Conservation (phyloP, 2,888 invertebrate genomes). For the Folsomia manolachei region DNA sequence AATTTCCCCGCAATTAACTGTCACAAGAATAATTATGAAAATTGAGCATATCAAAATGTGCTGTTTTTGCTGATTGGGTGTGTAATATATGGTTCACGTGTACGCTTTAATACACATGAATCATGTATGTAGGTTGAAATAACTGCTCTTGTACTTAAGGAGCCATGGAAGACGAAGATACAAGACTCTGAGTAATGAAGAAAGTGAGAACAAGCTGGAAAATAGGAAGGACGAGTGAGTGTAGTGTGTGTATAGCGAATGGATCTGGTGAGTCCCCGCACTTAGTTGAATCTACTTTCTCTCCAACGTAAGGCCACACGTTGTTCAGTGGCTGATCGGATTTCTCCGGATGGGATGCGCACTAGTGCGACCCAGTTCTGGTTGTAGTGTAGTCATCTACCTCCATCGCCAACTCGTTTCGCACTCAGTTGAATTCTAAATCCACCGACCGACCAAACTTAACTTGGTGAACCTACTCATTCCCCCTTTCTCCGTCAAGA, state of each 20-base stretch:
- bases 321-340: slow-evolving; percentile 41
- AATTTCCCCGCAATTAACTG: too few relatives aligned
- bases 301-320: not conserved
- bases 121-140: too few relatives aligned
- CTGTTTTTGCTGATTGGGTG: too few relatives aligned
- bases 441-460: slow-evolving; percentile 24
- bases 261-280: not conserved
- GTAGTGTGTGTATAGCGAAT: not conserved
- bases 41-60: too few relatives aligned
- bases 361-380: slow-evolving; percentile 44
- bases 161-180: too few relatives aligned
- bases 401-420: slow-evolving; percentile 24
- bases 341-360: slow-evolving; percentile 50
- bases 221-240: too few relatives aligned
- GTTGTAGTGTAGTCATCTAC: slow-evolving; percentile 8
- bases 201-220: too few relatives aligned
- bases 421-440: slow-evolving; percentile 27
- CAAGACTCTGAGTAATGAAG: too few relatives aligned
- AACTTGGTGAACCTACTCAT: slow-evolving; percentile 10
- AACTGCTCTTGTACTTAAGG: too few relatives aligned
- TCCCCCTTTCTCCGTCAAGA: slow-evolving; percentile 16
- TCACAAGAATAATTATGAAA: too few relatives aligned
- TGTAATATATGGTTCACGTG: too few relatives aligned
- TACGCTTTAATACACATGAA: too few relatives aligned
- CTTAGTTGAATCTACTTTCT: not conserved